Conservation (phyloP, 2,888 invertebrate genomes). For the Synanthedon andrenaeformis region DNA sequence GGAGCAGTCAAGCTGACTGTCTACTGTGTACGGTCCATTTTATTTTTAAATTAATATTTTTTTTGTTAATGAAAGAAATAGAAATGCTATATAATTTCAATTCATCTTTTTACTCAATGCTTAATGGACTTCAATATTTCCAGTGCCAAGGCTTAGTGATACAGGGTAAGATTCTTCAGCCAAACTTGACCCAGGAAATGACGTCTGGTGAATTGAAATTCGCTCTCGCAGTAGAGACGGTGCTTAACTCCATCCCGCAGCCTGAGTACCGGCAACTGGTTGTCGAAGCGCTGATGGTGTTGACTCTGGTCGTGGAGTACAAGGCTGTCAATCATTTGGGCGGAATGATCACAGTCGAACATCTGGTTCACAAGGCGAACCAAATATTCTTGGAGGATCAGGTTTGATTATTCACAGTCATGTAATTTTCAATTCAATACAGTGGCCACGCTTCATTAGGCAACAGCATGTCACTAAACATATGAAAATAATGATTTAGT, state of each 20-base stretch:
- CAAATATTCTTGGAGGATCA: constrained; percentile 96
- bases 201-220: constrained; percentile 98
- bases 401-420: constrained; percentile 61
- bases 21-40: no score
- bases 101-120: not conserved
- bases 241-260: constrained; percentile 95
- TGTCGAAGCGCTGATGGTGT: constrained; percentile 96
- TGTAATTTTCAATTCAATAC: not conserved
- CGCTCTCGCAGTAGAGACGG: constrained; percentile 96
- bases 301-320: constrained; percentile 90
- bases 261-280: constrained; percentile 98
- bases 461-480: no score
- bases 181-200: constrained; percentile 98
- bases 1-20: not conserved
- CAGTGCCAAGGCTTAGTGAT: constrained; percentile 93
- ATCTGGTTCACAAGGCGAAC: constrained; percentile 94
- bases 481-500: no score
- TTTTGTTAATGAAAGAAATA: not conserved
- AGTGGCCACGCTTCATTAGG: no score
- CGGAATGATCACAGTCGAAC: constrained; percentile 88
- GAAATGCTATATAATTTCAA: no score
- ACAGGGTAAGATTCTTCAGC: constrained; percentile 89
- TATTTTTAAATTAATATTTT: not conserved
- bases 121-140: constrained; percentile 9
- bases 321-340: constrained; percentile 83